Conservation (phyloP, 2,113 vertebrate species). For the Tringa solitaria region DNA sequence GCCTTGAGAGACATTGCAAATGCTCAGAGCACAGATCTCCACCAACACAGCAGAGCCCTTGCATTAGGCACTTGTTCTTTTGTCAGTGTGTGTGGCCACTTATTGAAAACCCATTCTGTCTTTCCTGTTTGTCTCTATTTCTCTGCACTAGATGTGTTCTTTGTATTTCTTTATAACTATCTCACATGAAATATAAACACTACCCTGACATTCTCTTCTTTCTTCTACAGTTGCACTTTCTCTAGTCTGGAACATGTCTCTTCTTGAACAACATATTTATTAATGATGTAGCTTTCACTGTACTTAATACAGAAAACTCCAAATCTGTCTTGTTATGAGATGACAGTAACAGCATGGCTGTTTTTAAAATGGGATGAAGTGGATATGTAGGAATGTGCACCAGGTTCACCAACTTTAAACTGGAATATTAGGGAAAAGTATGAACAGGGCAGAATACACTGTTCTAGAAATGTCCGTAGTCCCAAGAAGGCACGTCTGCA, state of each 20-base stretch:
- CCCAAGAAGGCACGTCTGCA: background rate
- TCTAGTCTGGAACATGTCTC: background rate
- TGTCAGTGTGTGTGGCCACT: background rate
- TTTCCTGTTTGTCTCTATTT: background rate
- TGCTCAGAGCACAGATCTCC: background rate
- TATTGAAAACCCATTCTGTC: background rate
- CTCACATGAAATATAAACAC: background rate
- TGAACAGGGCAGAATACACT: background rate
- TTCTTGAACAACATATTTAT: background rate
- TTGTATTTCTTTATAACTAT: background rate
- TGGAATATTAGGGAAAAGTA: background rate
- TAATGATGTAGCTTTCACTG: background rate
- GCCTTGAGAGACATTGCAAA: background rate
- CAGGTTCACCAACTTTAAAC: background rate
- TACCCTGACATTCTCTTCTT: background rate
- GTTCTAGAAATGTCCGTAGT: background rate
- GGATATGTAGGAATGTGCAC: background rate
- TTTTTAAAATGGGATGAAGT: conserved; percentile 42
- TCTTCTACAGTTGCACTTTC: background rate
- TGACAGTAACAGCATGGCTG: background rate
- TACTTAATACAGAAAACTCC: background rate
- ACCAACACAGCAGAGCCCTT: background rate
- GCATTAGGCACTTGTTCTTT: background rate
- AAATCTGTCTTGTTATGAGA: background rate
- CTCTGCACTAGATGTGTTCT: background rate